Conservation (phyloP, 2,888 invertebrate species). For the Tetramorium bicarinatum region DNA sequence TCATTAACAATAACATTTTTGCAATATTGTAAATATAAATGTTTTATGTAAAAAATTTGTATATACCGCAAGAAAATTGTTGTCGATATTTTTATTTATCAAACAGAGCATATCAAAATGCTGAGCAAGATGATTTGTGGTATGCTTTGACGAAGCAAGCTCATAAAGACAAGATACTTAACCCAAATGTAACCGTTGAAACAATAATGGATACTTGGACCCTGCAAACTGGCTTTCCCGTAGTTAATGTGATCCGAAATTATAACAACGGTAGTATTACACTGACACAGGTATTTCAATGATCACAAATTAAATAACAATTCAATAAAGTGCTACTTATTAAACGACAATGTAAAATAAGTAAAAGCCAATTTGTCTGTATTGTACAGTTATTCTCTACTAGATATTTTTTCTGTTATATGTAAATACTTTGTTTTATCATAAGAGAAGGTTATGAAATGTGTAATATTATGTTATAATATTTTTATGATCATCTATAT, state of each 20-base stretch:
- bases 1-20: neutral
- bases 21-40: neutral
- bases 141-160: constrained; percentile 92
- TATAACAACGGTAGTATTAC: constrained; percentile 87
- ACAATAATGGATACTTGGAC: constrained; percentile 97
- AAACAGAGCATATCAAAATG: constrained; percentile 90
- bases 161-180: constrained; percentile 88
- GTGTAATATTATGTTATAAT: neutral
- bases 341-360: neutral
- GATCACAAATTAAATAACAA: constrained; percentile 3
- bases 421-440: neutral
- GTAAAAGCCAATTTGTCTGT: neutral
- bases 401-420: neutral
- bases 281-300: constrained; percentile 87
- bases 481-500: neutral
- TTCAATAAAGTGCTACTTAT: neutral
- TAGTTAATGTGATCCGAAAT: constrained; percentile 89
- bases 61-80: neutral
- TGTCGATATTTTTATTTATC: neutral
- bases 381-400: neutral
- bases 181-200: constrained; percentile 89
- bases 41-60: neutral
- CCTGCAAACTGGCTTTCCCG: constrained; percentile 94
- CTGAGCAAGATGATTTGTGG: constrained; percentile 96
- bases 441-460: neutral